Percentiles rank a stretch among this genome's conserved stretches.
Evolutionary conservation across 2,888 invertebrate genomes (phyloP).

Genomic region (Auanema freiburgensis): DNA sequence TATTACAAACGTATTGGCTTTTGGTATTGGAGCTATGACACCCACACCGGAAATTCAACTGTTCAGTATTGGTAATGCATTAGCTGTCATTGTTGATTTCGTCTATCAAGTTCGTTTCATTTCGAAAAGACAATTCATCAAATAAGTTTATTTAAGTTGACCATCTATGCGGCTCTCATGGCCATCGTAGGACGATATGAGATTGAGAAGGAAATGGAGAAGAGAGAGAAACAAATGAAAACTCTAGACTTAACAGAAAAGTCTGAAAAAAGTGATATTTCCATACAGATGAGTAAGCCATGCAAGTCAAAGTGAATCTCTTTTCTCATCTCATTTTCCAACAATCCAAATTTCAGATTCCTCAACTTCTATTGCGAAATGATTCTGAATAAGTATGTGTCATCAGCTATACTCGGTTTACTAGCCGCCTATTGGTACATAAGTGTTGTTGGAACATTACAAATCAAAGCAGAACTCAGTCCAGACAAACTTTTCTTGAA

Average conservation of each 20-base stretch:
- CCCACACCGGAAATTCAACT: constrained; percentile 62
- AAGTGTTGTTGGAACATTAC: constrained; percentile 50
- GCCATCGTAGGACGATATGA: constrained; percentile 54
- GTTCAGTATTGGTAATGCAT: constrained; percentile 60
- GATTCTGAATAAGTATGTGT: constrained; percentile 45
- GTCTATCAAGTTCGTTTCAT: constrained; percentile 47
- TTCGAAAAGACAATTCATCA: background rate
- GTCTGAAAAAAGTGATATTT: too few relatives aligned
- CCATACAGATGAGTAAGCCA: too few relatives aligned
- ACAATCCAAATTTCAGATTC: constrained; percentile 10
- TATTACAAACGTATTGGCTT: constrained; percentile 55
- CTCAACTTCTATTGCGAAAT: constrained; percentile 48
- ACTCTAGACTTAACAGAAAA: too few relatives aligned
- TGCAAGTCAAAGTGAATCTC: too few relatives aligned
- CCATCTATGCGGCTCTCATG: constrained; percentile 59
- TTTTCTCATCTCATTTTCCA: too few relatives aligned
- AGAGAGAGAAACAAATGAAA: constrained; percentile 1
- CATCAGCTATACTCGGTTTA: constrained; percentile 42
- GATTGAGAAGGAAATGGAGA: constrained; percentile 19
- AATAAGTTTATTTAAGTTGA: constrained; percentile 39
- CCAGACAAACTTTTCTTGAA: constrained; percentile 57
- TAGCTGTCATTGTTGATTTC: constrained; percentile 55
- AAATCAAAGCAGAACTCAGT: constrained; percentile 55
- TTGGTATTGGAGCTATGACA: constrained; percentile 55
- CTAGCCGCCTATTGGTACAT: constrained; percentile 57